Evolutionary conservation across 2,888 invertebrate genomes (phyloP).

Genomic region (Thera britannica): DNA sequence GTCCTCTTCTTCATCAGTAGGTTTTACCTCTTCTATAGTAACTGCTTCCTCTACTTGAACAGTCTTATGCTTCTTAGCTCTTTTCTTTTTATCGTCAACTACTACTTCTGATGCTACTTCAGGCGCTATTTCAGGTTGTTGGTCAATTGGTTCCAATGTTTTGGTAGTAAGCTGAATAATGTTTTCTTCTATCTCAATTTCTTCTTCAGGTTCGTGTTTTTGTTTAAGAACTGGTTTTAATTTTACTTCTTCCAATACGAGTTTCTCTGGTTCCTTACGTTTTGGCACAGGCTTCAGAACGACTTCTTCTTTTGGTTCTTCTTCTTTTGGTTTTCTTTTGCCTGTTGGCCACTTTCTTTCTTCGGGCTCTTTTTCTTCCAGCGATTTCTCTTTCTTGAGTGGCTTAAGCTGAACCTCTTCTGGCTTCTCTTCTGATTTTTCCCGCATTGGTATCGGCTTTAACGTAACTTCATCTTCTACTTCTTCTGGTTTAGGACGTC

Average conservation of each 20-base stretch:
- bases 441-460: slow-evolving; percentile 47
- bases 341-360: slow-evolving; percentile 55
- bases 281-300: slow-evolving; percentile 74
- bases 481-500: slow-evolving; percentile 47
- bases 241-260: slow-evolving; percentile 71
- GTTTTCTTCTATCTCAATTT: slow-evolving; percentile 68
- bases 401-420: slow-evolving; percentile 54
- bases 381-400: slow-evolving; percentile 47
- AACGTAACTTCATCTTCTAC: slow-evolving; percentile 42
- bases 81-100: slow-evolving; percentile 60
- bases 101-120: slow-evolving; percentile 69
- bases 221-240: slow-evolving; percentile 66
- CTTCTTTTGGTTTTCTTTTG: slow-evolving; percentile 61
- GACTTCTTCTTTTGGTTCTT: slow-evolving; percentile 61
- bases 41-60: slow-evolving; percentile 54
- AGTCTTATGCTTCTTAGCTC: slow-evolving; percentile 41
- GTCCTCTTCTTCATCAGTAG: slow-evolving; percentile 26
- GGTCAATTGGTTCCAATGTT: slow-evolving; percentile 53
- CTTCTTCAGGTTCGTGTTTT: slow-evolving; percentile 62
- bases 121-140: slow-evolving; percentile 69
- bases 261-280: slow-evolving; percentile 69
- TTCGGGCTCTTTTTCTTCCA: slow-evolving; percentile 55
- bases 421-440: slow-evolving; percentile 29
- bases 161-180: slow-evolving; percentile 50
- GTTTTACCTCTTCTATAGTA: slow-evolving; percentile 25